Base-by-base conservation (phyloP, 30 jellyfish, hydroid and myxozoan genomes). In the Nemopilema nomurai region DNA sequence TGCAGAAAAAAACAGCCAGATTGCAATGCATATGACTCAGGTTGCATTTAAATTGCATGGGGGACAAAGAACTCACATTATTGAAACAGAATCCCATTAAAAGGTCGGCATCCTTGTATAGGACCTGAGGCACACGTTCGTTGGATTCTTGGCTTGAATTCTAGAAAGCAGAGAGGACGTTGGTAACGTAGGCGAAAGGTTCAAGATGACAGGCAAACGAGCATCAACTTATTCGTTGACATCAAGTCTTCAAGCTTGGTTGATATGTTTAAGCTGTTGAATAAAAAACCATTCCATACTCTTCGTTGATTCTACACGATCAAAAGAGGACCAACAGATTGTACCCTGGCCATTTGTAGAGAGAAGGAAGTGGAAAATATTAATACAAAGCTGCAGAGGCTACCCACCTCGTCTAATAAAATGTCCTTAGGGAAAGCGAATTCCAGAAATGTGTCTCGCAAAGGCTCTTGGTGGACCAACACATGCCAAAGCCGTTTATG, bases 101-200 rank as follows among this genome's bases (percentile, higher is more conserved):
- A 13, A 97, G 93, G 50, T 94, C 99, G 21, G 92, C 93, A 66
- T 94, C 99, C 78, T 86, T 94, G 80, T 94, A 91, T 23, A 94
- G n/a, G 24, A 82, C 68, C 22, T 81, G 82, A 18, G 95, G 76
- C 30, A 86, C 81, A 64, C 76, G 62, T 7, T 64, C 49, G 18
- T 52, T 89, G 31, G 65, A 57, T 19, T 92, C 97, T 33, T 90
- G 82, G 28, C 88, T 92, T 49, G 86, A 87, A 13, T 29, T 88
- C 99, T 94, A 27, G 21, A 83, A 67, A 67, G 70, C 1, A 31
- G n/a, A 81, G 4, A 66, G 23, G 0, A 41, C n/a, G n/a, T 41
- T 3, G 57, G 57, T 13, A 41, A 41, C 57, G n/a, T n/a, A n/a
- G n/a, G n/a, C n/a, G n/a, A n/a, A n/a, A n/a, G n/a, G n/a, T n/a